Conservation (phyloP, 1,140 invertebrate genomes). For the Hyposmocoma kahamanoa region DNA sequence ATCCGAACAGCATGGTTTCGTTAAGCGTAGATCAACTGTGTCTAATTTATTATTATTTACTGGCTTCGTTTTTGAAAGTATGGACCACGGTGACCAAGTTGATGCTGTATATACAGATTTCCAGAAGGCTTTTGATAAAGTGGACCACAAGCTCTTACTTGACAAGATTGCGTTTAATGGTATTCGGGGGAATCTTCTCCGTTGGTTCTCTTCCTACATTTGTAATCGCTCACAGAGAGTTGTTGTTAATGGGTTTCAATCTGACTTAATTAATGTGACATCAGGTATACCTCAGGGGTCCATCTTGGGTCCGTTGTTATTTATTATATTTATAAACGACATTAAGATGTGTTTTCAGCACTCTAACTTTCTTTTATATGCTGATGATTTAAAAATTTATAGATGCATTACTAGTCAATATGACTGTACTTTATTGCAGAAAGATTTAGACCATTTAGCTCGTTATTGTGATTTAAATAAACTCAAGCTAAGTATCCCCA, state of each 20-base stretch:
- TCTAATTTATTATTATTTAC: background rate
- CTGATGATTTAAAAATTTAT: background rate
- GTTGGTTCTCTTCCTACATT: constrained; percentile 32
- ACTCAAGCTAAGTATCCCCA: background rate
- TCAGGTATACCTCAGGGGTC: constrained; percentile 31
- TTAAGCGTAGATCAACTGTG: background rate
- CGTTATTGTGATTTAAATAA: background rate
- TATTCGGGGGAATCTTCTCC: constrained; percentile 10
- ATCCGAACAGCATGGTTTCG: constrained; percentile 4
- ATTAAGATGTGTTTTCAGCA: constrained; percentile 13
- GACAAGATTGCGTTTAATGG: constrained; percentile 3
- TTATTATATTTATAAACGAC: constrained; percentile 34
- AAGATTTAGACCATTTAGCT: background rate
- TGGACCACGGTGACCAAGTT: background rate
- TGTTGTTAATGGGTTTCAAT: constrained; percentile 21
- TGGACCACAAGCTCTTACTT: background rate
- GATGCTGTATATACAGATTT: background rate
- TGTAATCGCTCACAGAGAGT: constrained; percentile 22
- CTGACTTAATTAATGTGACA: constrained; percentile 13
- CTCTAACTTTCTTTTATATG: background rate
- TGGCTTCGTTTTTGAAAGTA: constrained; percentile 1
- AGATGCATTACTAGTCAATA: background rate
- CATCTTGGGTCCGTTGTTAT: constrained; percentile 27
- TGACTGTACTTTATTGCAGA: background rate
- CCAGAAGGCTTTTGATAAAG: too few relatives aligned